Base-by-base conservation (phyloP, 1,140 invertebrate genomes). In the Argopecten irradians region DNA sequence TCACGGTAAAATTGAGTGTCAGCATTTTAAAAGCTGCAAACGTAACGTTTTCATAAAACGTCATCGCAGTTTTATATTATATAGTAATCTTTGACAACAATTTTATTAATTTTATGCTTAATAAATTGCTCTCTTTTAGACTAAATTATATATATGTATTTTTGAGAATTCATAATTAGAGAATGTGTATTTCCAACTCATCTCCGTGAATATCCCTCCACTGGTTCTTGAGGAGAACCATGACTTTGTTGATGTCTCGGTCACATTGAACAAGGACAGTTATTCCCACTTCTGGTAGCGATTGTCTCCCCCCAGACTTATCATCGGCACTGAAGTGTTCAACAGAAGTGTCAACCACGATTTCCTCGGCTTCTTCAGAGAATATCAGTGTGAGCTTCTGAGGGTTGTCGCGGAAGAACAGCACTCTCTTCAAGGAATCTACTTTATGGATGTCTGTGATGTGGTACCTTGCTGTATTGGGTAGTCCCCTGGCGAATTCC, bases 401-500 rank as follows among this genome's bases (percentile, higher is more conserved):
- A 34, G 85, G 86, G 83, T 93, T 90, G 9, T 87, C 41, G 22
- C 88, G 88, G 28, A 87, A 90, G 2, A 94, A 84, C 13, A 91
- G 55, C n/a, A 95, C 55, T 34, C 92, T 87, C 85, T 94, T 94
- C 84, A 95, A 88, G 84, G 92, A 93, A 83, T 94, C 93, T 16
- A 95, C 92, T 55, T 92, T 92, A 11, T 91, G 92, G 28, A 92
- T 91, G 39, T 95, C 93, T 9, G 91, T 83, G 8, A 95, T 91
- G 34, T 92, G 85, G 71, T 94, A 93, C 41, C 93, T 88, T 0
- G 94, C 93, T 22, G 92, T 93, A 83, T 93, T 92, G 22, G 95
- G 95, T 28, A 94, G 83, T 32, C 93, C 93, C 35, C 93, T 85
- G 14, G 93, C 94, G 92, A 95, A 95, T 36, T 94, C 94, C n/a